Conservation (phyloP, 2,113 vertebrate genomes). For the Plecturocebus donacophilus region DNA sequence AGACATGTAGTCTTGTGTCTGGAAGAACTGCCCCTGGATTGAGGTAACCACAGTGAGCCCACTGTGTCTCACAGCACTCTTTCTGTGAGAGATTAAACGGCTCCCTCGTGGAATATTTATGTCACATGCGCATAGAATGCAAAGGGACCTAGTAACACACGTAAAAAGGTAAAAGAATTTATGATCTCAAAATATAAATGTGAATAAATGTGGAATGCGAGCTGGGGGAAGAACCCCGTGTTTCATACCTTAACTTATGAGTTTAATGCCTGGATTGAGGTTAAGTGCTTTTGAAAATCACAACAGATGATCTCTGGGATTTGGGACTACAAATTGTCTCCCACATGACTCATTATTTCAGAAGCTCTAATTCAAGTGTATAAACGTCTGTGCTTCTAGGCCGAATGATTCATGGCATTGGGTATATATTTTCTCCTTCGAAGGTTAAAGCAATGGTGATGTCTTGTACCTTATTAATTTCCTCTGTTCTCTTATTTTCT, state of each 20-base stretch:
- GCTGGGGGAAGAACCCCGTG: background rate
- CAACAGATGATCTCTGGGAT: background rate
- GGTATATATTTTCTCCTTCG: background rate
- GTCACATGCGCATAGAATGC: background rate
- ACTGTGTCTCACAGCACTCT: constrained; percentile 35
- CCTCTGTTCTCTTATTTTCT: background rate
- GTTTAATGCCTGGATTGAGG: background rate
- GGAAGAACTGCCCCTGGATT: background rate
- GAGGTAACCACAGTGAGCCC: constrained; percentile 20
- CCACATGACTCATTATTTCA: constrained; percentile 22
- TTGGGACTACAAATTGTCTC: constrained; percentile 26
- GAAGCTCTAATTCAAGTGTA: constrained; percentile 22
- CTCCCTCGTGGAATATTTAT: constrained; percentile 39
- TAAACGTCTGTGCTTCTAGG: background rate
- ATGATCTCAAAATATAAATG: background rate
- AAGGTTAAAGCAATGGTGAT: background rate
- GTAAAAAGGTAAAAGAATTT: background rate
- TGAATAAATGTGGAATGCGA: background rate
- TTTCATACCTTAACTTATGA: background rate
- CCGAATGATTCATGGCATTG: constrained; percentile 21
- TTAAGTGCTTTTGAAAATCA: constrained; percentile 29
- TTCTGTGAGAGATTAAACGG: constrained; percentile 64
- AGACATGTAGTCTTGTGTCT: constrained; percentile 4
- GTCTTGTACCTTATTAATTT: background rate
- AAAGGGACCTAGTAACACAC: background rate